phyloP scores from a whole-genome alignment of 2,113 vertebrate genomes.

The Lagopus muta region DNA sequence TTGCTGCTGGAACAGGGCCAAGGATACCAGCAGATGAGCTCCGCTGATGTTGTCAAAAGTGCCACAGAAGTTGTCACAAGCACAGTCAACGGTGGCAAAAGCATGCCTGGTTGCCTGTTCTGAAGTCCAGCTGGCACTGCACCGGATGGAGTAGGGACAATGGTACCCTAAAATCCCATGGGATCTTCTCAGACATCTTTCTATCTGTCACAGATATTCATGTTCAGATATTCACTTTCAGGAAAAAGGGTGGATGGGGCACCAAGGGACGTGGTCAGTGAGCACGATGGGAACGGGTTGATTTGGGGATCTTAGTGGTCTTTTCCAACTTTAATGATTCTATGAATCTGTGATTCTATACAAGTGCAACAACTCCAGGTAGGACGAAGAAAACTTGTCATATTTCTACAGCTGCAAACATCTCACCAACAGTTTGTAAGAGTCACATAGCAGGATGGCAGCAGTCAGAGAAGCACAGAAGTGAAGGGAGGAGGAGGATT shows the following conservation, averaged over 20 bases:
- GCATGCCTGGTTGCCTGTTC: neutral
- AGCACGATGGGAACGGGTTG: too few species aligned
- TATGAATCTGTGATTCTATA: neutral
- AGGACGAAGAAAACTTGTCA: neutral
- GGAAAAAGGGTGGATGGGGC: too few species aligned
- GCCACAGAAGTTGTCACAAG: neutral
- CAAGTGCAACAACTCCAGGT: accelerated
- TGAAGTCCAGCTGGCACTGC: neutral
- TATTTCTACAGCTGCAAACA: neutral
- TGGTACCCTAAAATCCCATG: neutral
- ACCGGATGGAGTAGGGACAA: neutral
- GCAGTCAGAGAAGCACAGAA: neutral
- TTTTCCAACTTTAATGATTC: too few species aligned
- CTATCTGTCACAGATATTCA: neutral
- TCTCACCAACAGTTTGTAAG: neutral
- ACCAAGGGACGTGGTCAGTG: too few species aligned
- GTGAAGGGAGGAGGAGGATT: neutral
- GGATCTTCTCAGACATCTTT: neutral
- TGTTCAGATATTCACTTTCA: too few species aligned
- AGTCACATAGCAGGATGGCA: neutral
- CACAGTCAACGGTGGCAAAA: neutral
- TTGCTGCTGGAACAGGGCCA: neutral
- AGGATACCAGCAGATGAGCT: neutral
- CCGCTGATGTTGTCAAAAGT: neutral
- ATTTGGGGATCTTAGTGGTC: too few species aligned